Conservation (phyloP, 2,888 invertebrate genomes). For the Lasius platythorax region DNA sequence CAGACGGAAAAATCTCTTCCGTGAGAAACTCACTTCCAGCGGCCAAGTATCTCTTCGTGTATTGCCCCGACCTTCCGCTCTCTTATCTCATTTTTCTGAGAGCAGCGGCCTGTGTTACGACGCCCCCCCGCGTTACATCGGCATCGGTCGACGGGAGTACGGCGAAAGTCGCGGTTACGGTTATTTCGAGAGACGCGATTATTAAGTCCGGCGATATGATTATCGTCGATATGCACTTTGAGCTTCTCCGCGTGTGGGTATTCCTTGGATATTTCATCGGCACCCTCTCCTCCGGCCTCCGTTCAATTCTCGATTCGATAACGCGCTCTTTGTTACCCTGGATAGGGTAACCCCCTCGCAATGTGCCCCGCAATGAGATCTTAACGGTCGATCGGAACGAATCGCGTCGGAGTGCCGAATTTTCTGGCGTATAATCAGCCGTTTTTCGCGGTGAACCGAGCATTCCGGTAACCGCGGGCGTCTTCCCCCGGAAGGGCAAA, state of each 20-base stretch:
- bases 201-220: slow-evolving; percentile 37
- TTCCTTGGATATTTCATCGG: slow-evolving; percentile 73
- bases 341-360: slow-evolving; percentile 11
- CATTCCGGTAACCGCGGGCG: slow-evolving; percentile 36
- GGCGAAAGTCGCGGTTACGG: neutral
- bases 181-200: neutral
- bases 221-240: slow-evolving; percentile 60
- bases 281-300: slow-evolving; percentile 61
- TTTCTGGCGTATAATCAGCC: slow-evolving; percentile 44
- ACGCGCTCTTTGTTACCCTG: neutral
- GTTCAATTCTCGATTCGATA: slow-evolving; percentile 61
- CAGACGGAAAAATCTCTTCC: slow-evolving; percentile 84
- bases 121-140: neutral
- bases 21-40: slow-evolving; percentile 81
- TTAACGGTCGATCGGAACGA: slow-evolving; percentile 62
- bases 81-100: slow-evolving; percentile 59
- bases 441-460: slow-evolving; percentile 42
- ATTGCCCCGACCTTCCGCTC: slow-evolving; percentile 50
- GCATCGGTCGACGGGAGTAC: neutral
- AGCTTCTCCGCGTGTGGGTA: slow-evolving; percentile 51
- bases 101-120: neutral
- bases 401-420: slow-evolving; percentile 56
- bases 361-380: slow-evolving; percentile 51
- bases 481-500: slow-evolving; percentile 42
- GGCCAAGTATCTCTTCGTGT: slow-evolving; percentile 32